Percentiles rank a stretch among this genome's conserved stretches.
phyloP scores from a whole-genome alignment of 2,113 vertebrate genomes.

The Polyodon spathula region DNA sequence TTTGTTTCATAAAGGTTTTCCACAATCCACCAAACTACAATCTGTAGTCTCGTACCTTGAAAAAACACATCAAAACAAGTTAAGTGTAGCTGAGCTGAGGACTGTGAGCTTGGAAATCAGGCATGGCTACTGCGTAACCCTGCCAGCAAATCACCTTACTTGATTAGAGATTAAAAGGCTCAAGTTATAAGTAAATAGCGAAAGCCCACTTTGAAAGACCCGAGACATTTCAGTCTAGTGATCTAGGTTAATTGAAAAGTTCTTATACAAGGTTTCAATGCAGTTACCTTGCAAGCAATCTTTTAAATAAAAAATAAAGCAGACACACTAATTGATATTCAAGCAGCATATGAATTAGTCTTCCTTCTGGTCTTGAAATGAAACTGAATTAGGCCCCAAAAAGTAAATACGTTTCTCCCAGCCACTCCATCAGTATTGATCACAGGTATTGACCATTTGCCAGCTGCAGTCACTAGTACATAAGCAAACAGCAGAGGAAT shows the following conservation, averaged over 20 bases:
- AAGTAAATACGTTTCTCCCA: constrained; percentile 44
- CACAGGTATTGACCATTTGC: constrained; percentile 53
- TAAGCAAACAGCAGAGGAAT: constrained; percentile 15
- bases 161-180: too few species aligned
- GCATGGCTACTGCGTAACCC: too few species aligned
- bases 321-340: constrained; percentile 4
- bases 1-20: constrained; percentile 46
- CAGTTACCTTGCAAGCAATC: not conserved
- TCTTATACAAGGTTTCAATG: not conserved
- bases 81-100: too few species aligned
- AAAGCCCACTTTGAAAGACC: not conserved
- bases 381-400: too few species aligned
- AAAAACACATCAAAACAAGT: constrained; percentile 57
- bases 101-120: too few species aligned
- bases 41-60: constrained; percentile 44
- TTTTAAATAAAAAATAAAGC: not conserved
- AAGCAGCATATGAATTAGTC: not conserved
- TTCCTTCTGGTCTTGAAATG: constrained; percentile 41
- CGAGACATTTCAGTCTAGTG: not conserved
- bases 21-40: constrained; percentile 60
- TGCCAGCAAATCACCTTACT: too few species aligned
- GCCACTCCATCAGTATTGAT: constrained; percentile 56
- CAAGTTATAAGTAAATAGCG: too few species aligned
- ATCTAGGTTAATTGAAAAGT: not conserved
- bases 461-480: constrained; percentile 38